Evolutionary conservation across 2,888 invertebrate genomes (phyloP).

Genomic region (Ditylenchus weischeri): DNA sequence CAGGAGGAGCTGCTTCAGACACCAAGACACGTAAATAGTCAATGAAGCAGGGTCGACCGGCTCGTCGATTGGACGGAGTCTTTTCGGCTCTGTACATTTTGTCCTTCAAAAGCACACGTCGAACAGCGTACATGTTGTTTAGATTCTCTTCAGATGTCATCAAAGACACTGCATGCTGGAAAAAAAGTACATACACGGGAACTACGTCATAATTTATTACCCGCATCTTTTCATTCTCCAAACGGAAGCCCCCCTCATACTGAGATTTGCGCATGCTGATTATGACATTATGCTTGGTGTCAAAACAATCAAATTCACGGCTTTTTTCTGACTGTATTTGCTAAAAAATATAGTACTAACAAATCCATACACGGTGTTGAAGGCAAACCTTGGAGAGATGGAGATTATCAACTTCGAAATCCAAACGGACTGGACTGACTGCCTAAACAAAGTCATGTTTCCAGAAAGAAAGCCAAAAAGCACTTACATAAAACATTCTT

Average conservation of each 20-base stretch:
- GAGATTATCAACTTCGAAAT: slow-evolving; percentile 24
- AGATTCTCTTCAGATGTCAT: slow-evolving; percentile 31
- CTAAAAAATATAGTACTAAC: too few species aligned
- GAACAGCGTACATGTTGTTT: slow-evolving; percentile 22
- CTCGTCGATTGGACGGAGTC: slow-evolving; percentile 14
- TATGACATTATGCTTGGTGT: slow-evolving; percentile 22
- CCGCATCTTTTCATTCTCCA: slow-evolving; percentile 22
- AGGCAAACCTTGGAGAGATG: slow-evolving; percentile 6
- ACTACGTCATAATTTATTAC: slow-evolving; percentile 12
- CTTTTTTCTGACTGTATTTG: slow-evolving; percentile 11
- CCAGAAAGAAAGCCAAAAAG: background rate
- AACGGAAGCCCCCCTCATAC: slow-evolving; percentile 24
- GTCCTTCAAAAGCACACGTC: slow-evolving; percentile 16
- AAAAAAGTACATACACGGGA: background rate
- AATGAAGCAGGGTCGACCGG: slow-evolving; percentile 11
- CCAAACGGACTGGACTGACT: slow-evolving; percentile 21
- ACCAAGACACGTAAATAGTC: slow-evolving; percentile 19
- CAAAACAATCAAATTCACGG: slow-evolving; percentile 23
- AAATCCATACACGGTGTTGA: too few species aligned
- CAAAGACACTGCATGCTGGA: slow-evolving; percentile 21
- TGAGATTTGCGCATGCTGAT: slow-evolving; percentile 18
- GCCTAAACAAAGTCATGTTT: slow-evolving; percentile 4
- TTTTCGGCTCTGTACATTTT: slow-evolving; percentile 14
- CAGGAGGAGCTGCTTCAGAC: slow-evolving; percentile 7
- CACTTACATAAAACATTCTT: slow-evolving; percentile 19